A percentile compares a stretch with the other conserved stretches of the same genome.
Evolutionary conservation across 2,797 vertebrate species (phyloP).

Genomic region (Eurystomus glaucurus): DNA sequence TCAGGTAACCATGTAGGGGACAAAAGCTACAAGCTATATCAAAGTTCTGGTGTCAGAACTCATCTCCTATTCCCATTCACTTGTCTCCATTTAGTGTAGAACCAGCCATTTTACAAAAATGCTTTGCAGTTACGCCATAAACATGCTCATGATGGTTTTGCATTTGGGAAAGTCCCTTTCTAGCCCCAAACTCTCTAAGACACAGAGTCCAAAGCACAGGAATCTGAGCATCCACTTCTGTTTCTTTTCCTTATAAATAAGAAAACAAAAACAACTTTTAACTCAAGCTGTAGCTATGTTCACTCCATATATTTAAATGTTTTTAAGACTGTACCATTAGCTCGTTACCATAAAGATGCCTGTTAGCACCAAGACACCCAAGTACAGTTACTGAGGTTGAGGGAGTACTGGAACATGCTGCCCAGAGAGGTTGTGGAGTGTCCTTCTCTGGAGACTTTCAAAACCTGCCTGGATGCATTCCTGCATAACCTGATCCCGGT

Average conservation of each 20-base stretch:
- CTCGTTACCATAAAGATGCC: background rate
- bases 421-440: too few species aligned
- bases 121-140: background rate
- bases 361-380: background rate
- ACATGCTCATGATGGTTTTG: fast-evolving
- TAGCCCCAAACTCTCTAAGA: background rate
- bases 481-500: background rate
- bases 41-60: background rate
- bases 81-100: background rate
- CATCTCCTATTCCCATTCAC: background rate
- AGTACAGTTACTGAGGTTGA: background rate
- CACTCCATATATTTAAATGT: background rate
- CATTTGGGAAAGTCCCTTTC: background rate
- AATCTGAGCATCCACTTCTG: background rate
- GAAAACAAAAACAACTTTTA: background rate
- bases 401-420: background rate
- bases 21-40: background rate
- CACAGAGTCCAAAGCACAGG: background rate
- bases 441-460: background rate
- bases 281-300: background rate
- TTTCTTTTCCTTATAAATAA: too few species aligned
- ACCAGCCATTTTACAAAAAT: background rate
- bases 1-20: fast-evolving
- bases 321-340: background rate
- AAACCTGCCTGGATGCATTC: background rate